phyloP scores from a whole-genome alignment of 1,140 invertebrate genomes.

The Lepidurus couesii region DNA sequence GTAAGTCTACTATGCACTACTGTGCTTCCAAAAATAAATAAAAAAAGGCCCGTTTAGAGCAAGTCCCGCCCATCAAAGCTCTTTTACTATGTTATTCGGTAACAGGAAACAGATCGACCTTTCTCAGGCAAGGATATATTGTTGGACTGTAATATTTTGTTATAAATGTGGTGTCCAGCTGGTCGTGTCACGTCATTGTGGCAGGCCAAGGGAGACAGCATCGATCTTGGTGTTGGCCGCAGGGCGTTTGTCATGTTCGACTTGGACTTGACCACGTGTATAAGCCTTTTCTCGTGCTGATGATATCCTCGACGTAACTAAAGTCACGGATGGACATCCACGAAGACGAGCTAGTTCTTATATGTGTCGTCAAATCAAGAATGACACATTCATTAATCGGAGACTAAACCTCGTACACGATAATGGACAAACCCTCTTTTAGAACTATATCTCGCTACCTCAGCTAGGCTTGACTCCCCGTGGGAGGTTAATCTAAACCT shows the following conservation, averaged over 20 bases:
- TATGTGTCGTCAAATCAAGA: too few relatives aligned
- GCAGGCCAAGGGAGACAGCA: background rate
- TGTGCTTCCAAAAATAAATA: too few relatives aligned
- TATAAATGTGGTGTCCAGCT: slow-evolving; percentile 9
- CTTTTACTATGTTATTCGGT: background rate
- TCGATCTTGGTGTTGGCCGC: background rate
- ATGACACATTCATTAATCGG: too few relatives aligned
- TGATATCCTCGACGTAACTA: background rate
- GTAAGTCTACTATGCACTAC: too few relatives aligned
- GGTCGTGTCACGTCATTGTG: slow-evolving; percentile 5
- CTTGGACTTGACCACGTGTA: slow-evolving; percentile 12
- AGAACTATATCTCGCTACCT: too few relatives aligned
- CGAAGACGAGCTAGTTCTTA: background rate
- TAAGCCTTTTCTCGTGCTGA: background rate
- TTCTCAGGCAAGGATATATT: background rate
- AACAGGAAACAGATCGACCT: background rate
- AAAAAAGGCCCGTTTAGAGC: too few relatives aligned
- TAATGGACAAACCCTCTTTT: too few relatives aligned
- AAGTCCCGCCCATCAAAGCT: too few relatives aligned
- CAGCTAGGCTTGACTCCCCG: too few relatives aligned
- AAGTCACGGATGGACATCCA: background rate
- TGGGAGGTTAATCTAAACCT: too few relatives aligned
- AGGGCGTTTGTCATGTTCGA: background rate
- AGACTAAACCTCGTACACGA: too few relatives aligned
- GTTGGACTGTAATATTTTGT: background rate